Percentiles rank a stretch among this genome's conserved stretches.
These are phyloP conservation scores for Thalassarche chlororhynchos DNA, from an alignment of 2,113 vertebrate genomes.

Conservation along the genomic window DNA sequence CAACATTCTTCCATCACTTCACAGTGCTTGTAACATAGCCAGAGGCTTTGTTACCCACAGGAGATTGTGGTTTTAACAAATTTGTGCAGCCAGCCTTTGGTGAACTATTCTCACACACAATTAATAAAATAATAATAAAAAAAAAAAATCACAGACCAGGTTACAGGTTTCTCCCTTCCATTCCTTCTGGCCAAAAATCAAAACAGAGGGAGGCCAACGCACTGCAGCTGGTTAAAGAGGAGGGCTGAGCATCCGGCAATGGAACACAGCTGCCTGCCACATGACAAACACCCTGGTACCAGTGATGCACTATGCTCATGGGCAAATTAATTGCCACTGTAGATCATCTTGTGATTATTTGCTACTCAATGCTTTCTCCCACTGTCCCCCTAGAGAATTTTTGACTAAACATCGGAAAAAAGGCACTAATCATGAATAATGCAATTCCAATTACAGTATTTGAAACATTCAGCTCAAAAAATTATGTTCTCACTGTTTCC, in stretches of 20 bases:
- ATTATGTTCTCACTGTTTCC: not conserved
- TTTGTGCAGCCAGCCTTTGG: not conserved
- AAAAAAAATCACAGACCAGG: not conserved
- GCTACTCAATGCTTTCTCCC: not conserved
- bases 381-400: not conserved
- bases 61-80: not conserved
- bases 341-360: not conserved
- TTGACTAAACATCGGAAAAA: not conserved
- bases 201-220: not conserved
- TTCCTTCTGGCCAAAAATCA: not conserved
- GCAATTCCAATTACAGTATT: not conserved
- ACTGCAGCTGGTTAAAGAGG: not conserved
- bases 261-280: not conserved
- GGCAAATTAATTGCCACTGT: not conserved
- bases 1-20: not conserved
- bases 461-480: not conserved
- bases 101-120: not conserved
- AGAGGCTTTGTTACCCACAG: conserved; percentile 1
- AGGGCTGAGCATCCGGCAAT: not conserved
- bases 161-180: not conserved
- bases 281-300: not conserved
- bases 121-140: not conserved
- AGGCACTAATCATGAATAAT: not conserved
- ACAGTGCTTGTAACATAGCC: not conserved
- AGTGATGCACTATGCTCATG: accelerated